Base-by-base conservation (phyloP, 2,113 vertebrate species). In the Rhombomys opimus region DNA sequence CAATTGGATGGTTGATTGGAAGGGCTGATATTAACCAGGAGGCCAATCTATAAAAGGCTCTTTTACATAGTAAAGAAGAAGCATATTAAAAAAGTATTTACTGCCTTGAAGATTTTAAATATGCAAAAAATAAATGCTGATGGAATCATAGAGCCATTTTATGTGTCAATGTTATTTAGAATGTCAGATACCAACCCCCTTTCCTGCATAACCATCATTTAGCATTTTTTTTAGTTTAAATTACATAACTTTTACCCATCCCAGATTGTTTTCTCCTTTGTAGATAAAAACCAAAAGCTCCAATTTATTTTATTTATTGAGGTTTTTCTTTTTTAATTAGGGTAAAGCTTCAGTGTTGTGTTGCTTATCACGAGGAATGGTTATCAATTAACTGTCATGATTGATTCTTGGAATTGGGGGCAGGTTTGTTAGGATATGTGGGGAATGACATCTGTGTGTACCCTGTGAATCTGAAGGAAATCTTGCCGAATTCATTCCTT, bases 1-100 rank as follows among this genome's bases (percentile, higher is more conserved):
- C 95, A 98, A 96, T 92, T 90, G 95, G 93, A 97, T 93, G 80
- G 84, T 96, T 96, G 96, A 97, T 97, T 97, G 89, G 94, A 97
- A 97, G 87, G 93, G 93, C 38, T 97, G 94, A 92, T 97, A 96
- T 86, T 90, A 96, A 92, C 87, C 94, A 96, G 95, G 94, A 96
- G 97, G 89, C 84, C 91, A 90, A 97, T 97, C 85, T 97, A 91
- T 96, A 96, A 97, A 92, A 96, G 82, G 70, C 63, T 96, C 75
- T 87, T 98, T 98, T 96, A 96, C 96, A 95, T 95, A 97, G 87
- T 81, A 94, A 97, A 97, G 35, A 77, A 89, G 52, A 67, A 72
- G 82, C 93, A 93, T 93, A 91, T 82, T 92, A 70, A 85, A 95
- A 95, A 95, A 94, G 75, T 94, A 97, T 96, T 98, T 97, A 80